Evolutionary conservation across 2,113 vertebrate species (phyloP).

Genomic region (Mandrillus leucophaeus): DNA sequence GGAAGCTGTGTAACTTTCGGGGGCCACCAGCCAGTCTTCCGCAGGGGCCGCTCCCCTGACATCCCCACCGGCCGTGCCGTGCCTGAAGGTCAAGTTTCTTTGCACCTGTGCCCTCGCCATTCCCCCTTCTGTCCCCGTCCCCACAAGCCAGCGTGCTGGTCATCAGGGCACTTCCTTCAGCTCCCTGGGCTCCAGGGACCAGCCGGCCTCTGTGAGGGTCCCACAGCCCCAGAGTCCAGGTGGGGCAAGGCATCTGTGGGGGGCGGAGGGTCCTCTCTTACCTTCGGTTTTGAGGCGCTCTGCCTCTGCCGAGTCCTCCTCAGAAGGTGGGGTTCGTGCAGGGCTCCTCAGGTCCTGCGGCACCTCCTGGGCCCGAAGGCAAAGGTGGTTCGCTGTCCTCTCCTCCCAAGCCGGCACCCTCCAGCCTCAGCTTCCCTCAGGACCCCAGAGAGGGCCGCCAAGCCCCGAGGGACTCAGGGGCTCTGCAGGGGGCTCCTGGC

Average conservation of each 20-base stretch:
- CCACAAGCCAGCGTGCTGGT: accelerated
- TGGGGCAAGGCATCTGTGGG: accelerated
- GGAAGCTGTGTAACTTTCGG: not conserved
- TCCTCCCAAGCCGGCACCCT: accelerated
- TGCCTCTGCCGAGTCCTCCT: constrained; percentile 91
- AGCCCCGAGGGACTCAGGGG: accelerated
- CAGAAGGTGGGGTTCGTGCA: constrained; percentile 78
- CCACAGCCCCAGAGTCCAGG: not conserved
- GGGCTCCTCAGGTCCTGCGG: constrained; percentile 83
- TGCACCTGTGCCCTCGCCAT: not conserved
- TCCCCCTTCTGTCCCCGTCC: accelerated
- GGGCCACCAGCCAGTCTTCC: not conserved
- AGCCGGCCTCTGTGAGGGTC: not conserved
- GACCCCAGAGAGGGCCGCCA: accelerated
- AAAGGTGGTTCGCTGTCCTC: not conserved
- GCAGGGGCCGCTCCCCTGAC: too few species aligned
- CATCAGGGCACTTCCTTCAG: accelerated
- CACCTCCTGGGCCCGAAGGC: constrained; percentile 51
- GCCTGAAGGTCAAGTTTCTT: accelerated
- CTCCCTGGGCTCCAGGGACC: not conserved
- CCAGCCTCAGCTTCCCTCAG: not conserved
- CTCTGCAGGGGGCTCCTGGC: not conserved
- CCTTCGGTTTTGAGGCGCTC: constrained; percentile 95
- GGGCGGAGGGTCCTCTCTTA: constrained; percentile 49
- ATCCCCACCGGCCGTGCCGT: accelerated